phyloP scores from a whole-genome alignment of 2,797 vertebrate species.

The Amblyraja radiata region DNA sequence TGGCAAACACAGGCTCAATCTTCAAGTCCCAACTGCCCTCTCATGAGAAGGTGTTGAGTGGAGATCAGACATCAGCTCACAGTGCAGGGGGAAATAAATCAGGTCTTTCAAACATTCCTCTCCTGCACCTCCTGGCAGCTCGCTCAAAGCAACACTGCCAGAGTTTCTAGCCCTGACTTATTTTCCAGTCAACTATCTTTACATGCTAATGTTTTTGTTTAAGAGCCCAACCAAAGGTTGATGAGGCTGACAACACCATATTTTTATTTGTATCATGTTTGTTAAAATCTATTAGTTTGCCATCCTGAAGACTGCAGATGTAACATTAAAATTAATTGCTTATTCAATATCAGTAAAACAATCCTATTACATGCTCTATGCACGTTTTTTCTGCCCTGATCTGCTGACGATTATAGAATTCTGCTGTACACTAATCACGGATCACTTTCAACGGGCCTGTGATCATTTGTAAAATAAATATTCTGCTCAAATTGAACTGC shows the following conservation, averaged over 20 bases:
- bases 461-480: conserved; percentile 15
- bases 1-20: background rate
- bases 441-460: background rate
- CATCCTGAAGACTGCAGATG: background rate
- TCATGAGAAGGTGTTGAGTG: background rate
- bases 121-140: background rate
- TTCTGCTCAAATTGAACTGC: background rate
- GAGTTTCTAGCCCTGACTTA: background rate
- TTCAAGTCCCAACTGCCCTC: conserved; percentile 22
- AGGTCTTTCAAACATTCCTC: background rate
- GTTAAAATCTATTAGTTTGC: background rate
- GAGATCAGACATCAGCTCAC: background rate
- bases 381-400: background rate
- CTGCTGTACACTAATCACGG: background rate
- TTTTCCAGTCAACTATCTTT: background rate
- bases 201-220: background rate
- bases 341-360: background rate
- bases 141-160: conserved; percentile 12
- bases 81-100: background rate
- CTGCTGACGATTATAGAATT: background rate
- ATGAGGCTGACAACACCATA: background rate
- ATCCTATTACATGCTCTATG: background rate
- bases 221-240: background rate
- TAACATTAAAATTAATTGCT: background rate
- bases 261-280: background rate